Evolutionary conservation across 2,888 invertebrate genomes (phyloP), one percentile per base, ranked within the genome.

Genomic region (Drosophila picticornis): DNA sequence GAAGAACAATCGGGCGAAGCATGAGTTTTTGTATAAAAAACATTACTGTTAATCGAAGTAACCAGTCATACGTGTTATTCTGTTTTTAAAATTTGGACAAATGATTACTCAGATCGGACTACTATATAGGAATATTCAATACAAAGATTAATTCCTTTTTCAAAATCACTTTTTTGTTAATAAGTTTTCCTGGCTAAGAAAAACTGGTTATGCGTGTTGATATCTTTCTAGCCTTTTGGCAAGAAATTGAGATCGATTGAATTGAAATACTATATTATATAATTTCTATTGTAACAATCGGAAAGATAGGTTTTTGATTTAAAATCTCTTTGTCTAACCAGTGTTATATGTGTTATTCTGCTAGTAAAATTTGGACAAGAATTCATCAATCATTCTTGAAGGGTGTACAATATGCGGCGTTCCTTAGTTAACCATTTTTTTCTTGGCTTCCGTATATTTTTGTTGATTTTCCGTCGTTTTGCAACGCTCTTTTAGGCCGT

Each of bases 401-500:
- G 46, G 9, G 10, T 25, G 25, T 46, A 16, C 25, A 46, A 46
- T 46, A 16, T 46, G 25, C 46, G 16, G 46, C 16, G 22, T 46
- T 13, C 4, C 13, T 46, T 46, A 22, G 22, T 22, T 13, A 22
- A 22, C 7, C 13, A 22, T 7, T 22, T 22, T 11, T 46, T 46
- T 7, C 16, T 13, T 46, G 46, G 16, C 4, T 76, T 74, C 67
- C 69, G 58, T 32, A 25, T 68, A 27, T 68, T 70, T 56, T 57
- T 67, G 59, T 50, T 61, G 68, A 72, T 63, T 59, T 52, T 60
- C 58, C 72, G 66, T 63, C 76, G 62, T 72, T 79, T 74, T 75
- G 65, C 68, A 65, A 73, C 78, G 73, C 81, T 67, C 74, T 72
- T 68, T 72, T 75, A 60, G 72, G 62, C 77, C 59, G 5, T 31